Evolutionary conservation across 2,888 invertebrate species (phyloP).

Genomic region (Stomorhina lunata): DNA sequence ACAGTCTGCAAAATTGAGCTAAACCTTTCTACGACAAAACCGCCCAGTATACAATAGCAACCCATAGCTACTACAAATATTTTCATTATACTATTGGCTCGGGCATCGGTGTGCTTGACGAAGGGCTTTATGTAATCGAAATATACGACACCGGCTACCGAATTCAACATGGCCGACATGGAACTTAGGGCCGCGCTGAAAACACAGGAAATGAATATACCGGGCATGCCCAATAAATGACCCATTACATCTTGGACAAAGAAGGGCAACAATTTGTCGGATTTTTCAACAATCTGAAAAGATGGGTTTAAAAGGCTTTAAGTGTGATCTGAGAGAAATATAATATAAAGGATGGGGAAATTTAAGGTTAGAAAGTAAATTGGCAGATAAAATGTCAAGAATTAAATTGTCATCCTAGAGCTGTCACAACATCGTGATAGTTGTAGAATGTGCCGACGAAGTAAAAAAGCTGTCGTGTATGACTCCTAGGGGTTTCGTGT

Average conservation of each 20-base stretch:
- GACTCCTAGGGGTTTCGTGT: too few relatives aligned
- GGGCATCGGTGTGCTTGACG: conserved; percentile 78
- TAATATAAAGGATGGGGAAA: too few relatives aligned
- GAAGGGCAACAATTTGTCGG: conserved; percentile 82
- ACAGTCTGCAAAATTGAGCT: conserved; percentile 81
- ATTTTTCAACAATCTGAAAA: conserved; percentile 75
- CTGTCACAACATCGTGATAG: too few relatives aligned
- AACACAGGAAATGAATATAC: conserved; percentile 83
- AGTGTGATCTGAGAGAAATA: background rate
- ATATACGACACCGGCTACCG: conserved; percentile 82
- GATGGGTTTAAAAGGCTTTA: background rate
- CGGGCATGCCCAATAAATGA: conserved; percentile 81
- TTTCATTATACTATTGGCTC: conserved; percentile 81
- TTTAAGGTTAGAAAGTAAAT: too few relatives aligned
- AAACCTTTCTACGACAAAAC: conserved; percentile 79
- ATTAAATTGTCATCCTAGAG: too few relatives aligned
- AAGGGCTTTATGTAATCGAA: conserved; percentile 81
- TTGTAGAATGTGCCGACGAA: too few relatives aligned
- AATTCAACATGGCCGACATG: conserved; percentile 82
- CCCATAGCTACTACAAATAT: conserved; percentile 80
- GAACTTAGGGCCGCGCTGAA: conserved; percentile 83
- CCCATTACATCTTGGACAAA: conserved; percentile 82
- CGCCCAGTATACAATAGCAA: conserved; percentile 83
- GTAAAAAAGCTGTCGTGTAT: too few relatives aligned
- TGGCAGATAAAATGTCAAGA: too few relatives aligned